These are phyloP conservation scores for Porites evermanni DNA, from an alignment of 92 coral and sea anemone genomes.

Conservation along the genomic window DNA sequence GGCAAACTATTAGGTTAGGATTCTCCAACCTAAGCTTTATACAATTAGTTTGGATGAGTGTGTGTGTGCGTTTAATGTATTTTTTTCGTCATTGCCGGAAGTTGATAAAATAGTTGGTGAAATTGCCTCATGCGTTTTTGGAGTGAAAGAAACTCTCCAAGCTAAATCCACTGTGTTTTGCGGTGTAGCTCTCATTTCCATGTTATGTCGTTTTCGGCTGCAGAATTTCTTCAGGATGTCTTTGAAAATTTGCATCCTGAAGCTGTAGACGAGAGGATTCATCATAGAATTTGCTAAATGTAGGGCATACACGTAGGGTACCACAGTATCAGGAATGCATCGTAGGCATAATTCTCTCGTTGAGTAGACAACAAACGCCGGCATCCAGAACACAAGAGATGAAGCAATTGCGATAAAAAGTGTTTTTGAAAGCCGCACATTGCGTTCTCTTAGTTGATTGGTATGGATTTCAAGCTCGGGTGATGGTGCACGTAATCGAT, in stretches of 20 bases:
- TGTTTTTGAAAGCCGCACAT: background rate
- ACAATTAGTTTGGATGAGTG: no score
- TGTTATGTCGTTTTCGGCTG: background rate
- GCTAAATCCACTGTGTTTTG: no score
- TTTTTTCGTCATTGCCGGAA: no score
- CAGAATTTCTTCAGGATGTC: background rate
- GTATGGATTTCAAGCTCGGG: background rate
- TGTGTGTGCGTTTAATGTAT: no score
- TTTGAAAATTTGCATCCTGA: conserved; percentile 14
- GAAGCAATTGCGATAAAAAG: background rate
- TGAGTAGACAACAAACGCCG: background rate
- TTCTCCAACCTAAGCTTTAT: no score
- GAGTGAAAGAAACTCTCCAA: no score
- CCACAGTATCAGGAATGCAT: background rate
- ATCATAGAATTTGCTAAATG: conserved; percentile 20
- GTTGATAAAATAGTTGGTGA: no score
- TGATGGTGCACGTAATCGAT: background rate
- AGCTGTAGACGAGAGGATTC: conserved; percentile 12
- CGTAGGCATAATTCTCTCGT: background rate
- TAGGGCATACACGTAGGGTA: background rate
- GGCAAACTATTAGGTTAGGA: no score
- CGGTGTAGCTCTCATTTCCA: background rate
- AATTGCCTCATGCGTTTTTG: no score
- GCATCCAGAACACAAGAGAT: conserved; percentile 6
- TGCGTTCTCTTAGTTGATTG: background rate